A percentile compares a stretch with the other conserved stretches of the same genome.
phyloP scores from a whole-genome alignment of 92 coral and sea anemone species.

The Desmophyllum pertusum region DNA sequence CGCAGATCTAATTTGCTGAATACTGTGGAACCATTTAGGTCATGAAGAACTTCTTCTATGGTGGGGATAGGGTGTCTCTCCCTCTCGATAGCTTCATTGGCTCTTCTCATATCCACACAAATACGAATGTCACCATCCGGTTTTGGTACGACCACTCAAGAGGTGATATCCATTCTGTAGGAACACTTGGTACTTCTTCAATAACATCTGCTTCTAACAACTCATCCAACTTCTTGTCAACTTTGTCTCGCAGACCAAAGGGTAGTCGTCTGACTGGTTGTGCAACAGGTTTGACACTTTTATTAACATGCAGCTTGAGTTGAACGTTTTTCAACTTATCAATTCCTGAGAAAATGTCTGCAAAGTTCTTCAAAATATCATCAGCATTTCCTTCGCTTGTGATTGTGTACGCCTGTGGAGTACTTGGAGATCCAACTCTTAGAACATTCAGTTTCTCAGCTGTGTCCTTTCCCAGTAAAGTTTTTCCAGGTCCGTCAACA shows the following conservation, averaged over 20 bases:
- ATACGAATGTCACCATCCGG: conserved; percentile 41
- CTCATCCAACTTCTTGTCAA: conserved; percentile 49
- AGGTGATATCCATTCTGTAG: conserved; percentile 54
- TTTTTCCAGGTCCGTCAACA: conserved; percentile 44
- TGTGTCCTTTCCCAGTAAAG: conserved; percentile 55
- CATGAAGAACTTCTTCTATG: conserved; percentile 49
- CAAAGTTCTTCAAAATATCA: conserved; percentile 39
- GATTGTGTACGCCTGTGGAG: conserved; percentile 29
- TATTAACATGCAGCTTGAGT: conserved; percentile 52
- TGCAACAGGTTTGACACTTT: conserved; percentile 49
- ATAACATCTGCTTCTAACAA: conserved; percentile 38
- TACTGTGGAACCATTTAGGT: conserved; percentile 41
- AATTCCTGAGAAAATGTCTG: conserved; percentile 47
- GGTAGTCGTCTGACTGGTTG: conserved; percentile 49
- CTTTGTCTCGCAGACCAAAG: conserved; percentile 52
- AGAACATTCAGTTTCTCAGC: conserved; percentile 56
- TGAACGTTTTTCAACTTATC: conserved; percentile 52
- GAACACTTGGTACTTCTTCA: conserved; percentile 43
- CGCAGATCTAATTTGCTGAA: conserved; percentile 52
- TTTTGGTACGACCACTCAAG: conserved; percentile 42
- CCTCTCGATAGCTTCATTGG: conserved; percentile 40
- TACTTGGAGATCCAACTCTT: conserved; percentile 50
- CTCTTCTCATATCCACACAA: conserved; percentile 54
- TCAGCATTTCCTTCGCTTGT: conserved; percentile 45
- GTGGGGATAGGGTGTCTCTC: conserved; percentile 61